phyloP scores from a whole-genome alignment of 2,888 invertebrate species.

The Kryphioiulus occultus region DNA sequence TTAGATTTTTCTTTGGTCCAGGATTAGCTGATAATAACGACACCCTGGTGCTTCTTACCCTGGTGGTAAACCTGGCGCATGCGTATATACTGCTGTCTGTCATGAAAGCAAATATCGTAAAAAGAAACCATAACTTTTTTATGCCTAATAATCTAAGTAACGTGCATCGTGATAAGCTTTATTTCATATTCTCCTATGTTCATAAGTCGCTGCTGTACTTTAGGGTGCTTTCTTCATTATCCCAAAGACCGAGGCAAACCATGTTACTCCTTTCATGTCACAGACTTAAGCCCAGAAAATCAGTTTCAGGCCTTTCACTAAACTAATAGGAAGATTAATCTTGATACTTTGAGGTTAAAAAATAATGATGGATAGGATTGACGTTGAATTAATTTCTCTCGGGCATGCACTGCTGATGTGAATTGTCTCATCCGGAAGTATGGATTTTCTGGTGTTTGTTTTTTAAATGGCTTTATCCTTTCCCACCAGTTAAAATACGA shows the following conservation, averaged over 20 bases:
- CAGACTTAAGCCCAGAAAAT: constrained; percentile 10
- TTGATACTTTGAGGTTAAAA: neutral
- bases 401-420: neutral
- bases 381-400: neutral
- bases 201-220: neutral
- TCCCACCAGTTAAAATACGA: too few species aligned
- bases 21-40: neutral
- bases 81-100: neutral
- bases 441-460: too few species aligned
- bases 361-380: neutral
- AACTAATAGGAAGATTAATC: constrained; percentile 20
- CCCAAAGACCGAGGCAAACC: neutral
- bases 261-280: neutral
- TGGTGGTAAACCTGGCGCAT: neutral
- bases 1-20: too few species aligned
- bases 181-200: neutral
- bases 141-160: constrained; percentile 6
- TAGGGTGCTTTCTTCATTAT: neutral
- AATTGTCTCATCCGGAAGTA: too few species aligned
- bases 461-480: too few species aligned
- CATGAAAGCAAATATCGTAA: constrained; percentile 24
- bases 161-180: constrained; percentile 1
- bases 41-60: neutral
- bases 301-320: neutral
- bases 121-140: neutral